Percentiles rank a stretch among this genome's conserved stretches.
Conservation (phyloP, 2,888 invertebrate species). For the Xestoiulus laeticollis region DNA sequence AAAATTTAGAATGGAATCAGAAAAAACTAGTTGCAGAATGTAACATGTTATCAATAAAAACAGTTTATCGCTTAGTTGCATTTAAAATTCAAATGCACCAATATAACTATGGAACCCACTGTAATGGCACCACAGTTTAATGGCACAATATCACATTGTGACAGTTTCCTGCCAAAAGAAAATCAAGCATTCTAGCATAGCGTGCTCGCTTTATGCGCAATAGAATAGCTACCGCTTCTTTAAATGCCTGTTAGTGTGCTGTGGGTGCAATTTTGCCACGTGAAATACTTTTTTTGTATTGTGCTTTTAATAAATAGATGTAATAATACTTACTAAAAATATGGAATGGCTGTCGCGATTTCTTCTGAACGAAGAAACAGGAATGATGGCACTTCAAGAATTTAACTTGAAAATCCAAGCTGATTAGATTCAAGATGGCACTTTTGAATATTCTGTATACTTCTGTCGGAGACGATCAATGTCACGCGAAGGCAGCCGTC, state of each 20-base stretch:
- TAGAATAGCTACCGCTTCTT: not conserved
- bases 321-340: not conserved
- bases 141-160: not conserved
- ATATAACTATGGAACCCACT: not conserved
- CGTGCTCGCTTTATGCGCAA: not conserved
- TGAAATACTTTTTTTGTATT: not conserved
- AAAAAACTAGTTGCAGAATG: not conserved
- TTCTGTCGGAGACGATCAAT: slow-evolving; percentile 63
- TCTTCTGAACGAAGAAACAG: not conserved
- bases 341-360: not conserved
- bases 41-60: not conserved
- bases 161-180: not conserved
- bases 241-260: too few relatives aligned
- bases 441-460: slow-evolving; percentile 17
- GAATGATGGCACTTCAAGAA: slow-evolving; percentile 36
- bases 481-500: slow-evolving; percentile 75
- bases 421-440: slow-evolving; percentile 34
- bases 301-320: not conserved
- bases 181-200: not conserved
- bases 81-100: not conserved
- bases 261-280: not conserved
- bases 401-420: not conserved
- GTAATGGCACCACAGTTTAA: not conserved
- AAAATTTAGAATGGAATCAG: not conserved
- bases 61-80: not conserved